Evolutionary conservation across 2,888 invertebrate species (phyloP).

Genomic region (Netelia melanura): DNA sequence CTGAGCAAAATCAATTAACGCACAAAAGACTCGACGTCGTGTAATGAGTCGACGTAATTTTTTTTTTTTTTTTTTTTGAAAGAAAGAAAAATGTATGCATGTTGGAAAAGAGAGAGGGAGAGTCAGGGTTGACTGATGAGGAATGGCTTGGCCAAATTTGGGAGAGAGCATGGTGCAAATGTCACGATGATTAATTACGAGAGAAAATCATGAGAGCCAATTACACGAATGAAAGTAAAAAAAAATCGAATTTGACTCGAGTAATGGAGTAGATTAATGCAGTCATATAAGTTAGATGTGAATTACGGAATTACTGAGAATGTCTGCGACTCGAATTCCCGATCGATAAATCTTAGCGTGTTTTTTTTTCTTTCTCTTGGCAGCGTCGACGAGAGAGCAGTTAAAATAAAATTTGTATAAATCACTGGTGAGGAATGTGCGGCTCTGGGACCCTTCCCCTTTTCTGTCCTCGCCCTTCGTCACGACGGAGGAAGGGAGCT

Average conservation of each 20-base stretch:
- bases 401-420: conserved; percentile 74
- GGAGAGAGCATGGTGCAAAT: neutral
- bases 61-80: neutral
- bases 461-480: conserved; percentile 47
- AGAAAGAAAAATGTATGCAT: conserved; percentile 8
- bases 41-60: neutral
- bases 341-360: conserved; percentile 36
- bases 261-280: neutral
- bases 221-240: neutral
- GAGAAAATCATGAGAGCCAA: no score
- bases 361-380: conserved; percentile 19
- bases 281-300: neutral
- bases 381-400: conserved; percentile 58
- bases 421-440: conserved; percentile 66
- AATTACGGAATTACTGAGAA: conserved; percentile 8
- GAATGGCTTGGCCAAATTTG: conserved; percentile 4
- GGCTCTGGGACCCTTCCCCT: conserved; percentile 42
- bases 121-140: neutral
- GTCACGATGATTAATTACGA: neutral
- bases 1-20: conserved; percentile 24
- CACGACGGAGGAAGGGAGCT: neutral
- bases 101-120: neutral
- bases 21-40: neutral
- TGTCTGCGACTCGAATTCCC: neutral
- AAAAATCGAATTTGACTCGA: neutral